A percentile compares a stretch with the other conserved stretches of the same genome.
phyloP scores from a whole-genome alignment of 2,888 invertebrate species.

The Lamellibrachia satsuma region DNA sequence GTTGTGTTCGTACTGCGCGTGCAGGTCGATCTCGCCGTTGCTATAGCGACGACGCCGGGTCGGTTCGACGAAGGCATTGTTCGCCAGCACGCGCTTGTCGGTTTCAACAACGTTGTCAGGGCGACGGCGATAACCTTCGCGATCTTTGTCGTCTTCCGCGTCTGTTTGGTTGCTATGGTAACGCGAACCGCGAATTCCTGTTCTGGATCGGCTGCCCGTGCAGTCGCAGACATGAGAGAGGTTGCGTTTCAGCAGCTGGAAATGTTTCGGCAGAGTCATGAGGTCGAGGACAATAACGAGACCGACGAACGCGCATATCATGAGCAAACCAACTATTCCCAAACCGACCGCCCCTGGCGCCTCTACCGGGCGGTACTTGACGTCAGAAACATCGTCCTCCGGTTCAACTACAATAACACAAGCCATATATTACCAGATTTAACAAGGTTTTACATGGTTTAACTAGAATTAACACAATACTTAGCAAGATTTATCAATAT shows the following conservation, averaged over 20 bases:
- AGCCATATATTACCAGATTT: background rate
- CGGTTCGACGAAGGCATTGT: background rate
- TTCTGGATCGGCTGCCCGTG: background rate
- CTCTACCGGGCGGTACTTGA: constrained; percentile 26
- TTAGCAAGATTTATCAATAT: background rate
- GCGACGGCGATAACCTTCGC: background rate
- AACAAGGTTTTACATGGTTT: background rate
- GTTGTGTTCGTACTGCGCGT: constrained; percentile 7
- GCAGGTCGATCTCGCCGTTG: constrained; percentile 13
- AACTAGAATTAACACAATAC: background rate
- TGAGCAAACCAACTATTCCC: constrained; percentile 29
- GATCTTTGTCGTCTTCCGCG: background rate
- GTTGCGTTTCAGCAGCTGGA: constrained; percentile 31
- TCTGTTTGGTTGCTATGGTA: background rate
- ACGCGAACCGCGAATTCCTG: background rate
- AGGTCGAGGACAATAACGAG: constrained; percentile 32
- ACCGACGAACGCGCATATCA: constrained; percentile 28
- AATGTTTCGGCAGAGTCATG: constrained; percentile 28
- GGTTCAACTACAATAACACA: background rate
- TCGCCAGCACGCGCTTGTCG: background rate
- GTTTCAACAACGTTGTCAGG: background rate
- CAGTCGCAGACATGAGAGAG: constrained; percentile 17
- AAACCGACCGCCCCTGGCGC: constrained; percentile 38
- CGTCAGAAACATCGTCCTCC: background rate
- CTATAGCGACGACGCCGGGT: background rate